Conservation (phyloP, 2,888 invertebrate genomes). For the Theretra japonica region DNA sequence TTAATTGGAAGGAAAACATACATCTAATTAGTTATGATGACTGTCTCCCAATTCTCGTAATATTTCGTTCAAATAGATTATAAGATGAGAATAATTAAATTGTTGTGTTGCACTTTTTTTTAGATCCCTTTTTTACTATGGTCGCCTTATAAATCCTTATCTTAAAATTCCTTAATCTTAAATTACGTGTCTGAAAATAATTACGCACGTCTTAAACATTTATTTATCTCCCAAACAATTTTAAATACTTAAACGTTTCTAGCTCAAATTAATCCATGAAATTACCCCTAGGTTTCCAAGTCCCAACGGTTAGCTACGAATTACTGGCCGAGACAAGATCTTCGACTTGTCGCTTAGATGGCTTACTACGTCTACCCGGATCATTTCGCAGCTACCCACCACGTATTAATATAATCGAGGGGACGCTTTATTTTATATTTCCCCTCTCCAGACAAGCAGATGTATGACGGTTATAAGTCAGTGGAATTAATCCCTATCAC, state of each 20-base stretch:
- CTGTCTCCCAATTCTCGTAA: too few relatives aligned
- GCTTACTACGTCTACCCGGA: conserved; percentile 71
- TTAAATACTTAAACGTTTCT: background rate
- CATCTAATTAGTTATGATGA: too few relatives aligned
- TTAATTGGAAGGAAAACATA: too few relatives aligned
- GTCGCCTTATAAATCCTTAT: too few relatives aligned
- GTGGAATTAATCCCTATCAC: conserved; percentile 83
- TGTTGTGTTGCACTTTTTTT: too few relatives aligned
- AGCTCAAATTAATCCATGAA: background rate
- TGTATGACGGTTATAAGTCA: conserved; percentile 85
- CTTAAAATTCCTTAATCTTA: too few relatives aligned
- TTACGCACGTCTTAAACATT: background rate
- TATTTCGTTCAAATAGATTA: too few relatives aligned
- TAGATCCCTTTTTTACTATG: too few relatives aligned
- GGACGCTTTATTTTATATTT: conserved; percentile 81
- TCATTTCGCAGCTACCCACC: conserved; percentile 69
- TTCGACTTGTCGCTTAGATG: conserved; percentile 66
- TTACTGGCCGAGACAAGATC: conserved; percentile 49
- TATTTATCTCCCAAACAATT: background rate
- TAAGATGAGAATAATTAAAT: too few relatives aligned
- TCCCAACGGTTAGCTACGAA: conserved; percentile 46
- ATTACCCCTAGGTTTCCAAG: background rate
- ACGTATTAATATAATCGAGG: conserved; percentile 82
- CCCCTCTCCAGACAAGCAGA: conserved; percentile 72
- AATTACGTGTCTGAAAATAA: too few relatives aligned